Conservation (phyloP, 2,888 invertebrate species). For the Eurytoma californica region DNA sequence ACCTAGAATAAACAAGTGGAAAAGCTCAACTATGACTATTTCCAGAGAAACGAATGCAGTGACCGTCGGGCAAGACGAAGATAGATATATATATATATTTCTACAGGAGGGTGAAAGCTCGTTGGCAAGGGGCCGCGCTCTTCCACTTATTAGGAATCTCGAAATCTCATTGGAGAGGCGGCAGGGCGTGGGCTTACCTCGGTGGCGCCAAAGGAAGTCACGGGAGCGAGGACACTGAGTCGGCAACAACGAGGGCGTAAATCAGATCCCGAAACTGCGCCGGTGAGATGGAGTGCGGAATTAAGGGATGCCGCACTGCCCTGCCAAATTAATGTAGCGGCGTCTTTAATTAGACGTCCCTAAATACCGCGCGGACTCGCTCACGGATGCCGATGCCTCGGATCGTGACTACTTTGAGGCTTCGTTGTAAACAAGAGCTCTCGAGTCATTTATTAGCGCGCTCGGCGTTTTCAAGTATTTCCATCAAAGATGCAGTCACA, state of each 20-base stretch:
- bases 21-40: neutral
- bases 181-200: slow-evolving; percentile 17
- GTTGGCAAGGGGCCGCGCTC: no score
- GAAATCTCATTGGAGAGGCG: slow-evolving; percentile 60
- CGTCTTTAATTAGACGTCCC: slow-evolving; percentile 70
- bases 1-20: neutral
- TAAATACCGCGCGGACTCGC: slow-evolving; percentile 42
- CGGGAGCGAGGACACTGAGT: slow-evolving; percentile 18
- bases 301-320: slow-evolving; percentile 65
- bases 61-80: neutral
- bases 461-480: no score
- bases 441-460: neutral
- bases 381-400: neutral
- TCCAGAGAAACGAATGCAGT: no score
- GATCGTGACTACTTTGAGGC: no score
- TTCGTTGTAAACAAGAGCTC: neutral
- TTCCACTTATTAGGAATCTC: slow-evolving; percentile 61
- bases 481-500: no score
- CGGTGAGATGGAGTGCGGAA: slow-evolving; percentile 60
- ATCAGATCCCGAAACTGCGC: slow-evolving; percentile 59
- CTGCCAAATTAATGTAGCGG: slow-evolving; percentile 70
- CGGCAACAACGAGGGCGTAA: slow-evolving; percentile 64
- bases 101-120: neutral
- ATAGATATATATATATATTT: neutral
- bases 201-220: neutral